Percentiles rank a stretch among this genome's conserved stretches.
These are phyloP conservation scores for Sebastes baramenuke DNA, from an alignment of 2,797 vertebrate species.

Conservation along the genomic window DNA sequence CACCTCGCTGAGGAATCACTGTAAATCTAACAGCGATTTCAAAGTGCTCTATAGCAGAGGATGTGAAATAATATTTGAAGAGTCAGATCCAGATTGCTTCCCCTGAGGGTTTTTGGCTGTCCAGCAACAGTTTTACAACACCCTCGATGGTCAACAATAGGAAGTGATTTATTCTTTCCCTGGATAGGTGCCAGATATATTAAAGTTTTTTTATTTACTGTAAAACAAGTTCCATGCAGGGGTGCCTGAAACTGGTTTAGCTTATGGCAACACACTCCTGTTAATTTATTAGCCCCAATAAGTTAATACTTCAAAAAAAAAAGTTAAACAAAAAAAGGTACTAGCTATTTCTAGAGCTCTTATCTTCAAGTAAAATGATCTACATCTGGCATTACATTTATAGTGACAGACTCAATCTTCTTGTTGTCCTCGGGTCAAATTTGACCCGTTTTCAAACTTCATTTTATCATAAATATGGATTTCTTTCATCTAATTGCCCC, in stretches of 20 bases:
- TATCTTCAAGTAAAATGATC: background rate
- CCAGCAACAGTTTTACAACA: constrained; percentile 24
- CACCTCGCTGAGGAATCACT: constrained; percentile 35
- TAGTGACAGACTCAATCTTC: background rate
- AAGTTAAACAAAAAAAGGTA: no score
- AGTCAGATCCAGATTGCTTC: constrained; percentile 46
- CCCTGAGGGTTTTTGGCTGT: constrained; percentile 14
- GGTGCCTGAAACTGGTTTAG: background rate
- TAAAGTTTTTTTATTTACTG: background rate
- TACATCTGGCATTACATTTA: background rate
- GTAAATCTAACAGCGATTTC: constrained; percentile 29
- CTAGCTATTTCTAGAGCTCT: background rate
- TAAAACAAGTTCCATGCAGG: background rate
- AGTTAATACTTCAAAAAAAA: background rate
- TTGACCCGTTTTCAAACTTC: no score
- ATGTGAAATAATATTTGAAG: constrained; percentile 58
- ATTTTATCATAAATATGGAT: no score
- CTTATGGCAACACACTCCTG: background rate
- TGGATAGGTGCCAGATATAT: background rate
- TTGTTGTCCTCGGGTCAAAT: no score
- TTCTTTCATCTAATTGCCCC: no score
- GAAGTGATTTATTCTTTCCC: constrained; percentile 18
- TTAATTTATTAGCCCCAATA: background rate
- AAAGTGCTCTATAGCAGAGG: constrained; percentile 15
- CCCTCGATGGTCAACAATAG: constrained; percentile 21